Base-by-base conservation (phyloP, 2,888 invertebrate genomes). In the Eustalomyia histrio region DNA sequence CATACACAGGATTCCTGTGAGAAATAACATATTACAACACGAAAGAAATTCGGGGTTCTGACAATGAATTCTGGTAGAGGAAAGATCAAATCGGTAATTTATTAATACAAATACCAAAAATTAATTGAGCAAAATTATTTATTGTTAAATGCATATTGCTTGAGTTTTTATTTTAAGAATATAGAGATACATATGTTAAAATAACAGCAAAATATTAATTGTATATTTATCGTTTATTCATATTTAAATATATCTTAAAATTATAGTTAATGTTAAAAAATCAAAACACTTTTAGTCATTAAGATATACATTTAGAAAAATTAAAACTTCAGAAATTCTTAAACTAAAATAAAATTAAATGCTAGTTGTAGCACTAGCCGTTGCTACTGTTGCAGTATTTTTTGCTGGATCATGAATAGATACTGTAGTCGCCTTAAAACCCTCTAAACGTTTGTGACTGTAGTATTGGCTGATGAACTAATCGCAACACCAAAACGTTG, bases 401-500 rank as follows among this genome's bases (percentile, higher is more conserved):
- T 63, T 10, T 9, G 64, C 74, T 14, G 80, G 55, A 33, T 76
- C 76, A 6, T 4, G 84, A 89, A 14, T 89, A 84, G 78, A 88
- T 87, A 63, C 65, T 10, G 79, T 80, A 7, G 84, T 33, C 8
- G 58, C 75, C 39, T 69, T 74, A 64, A 91, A 91, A 12, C 91
- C 86, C 71, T 91, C 91, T 21, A 91, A 84, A 14, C 91, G 88
- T 53, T 87, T 86, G 0, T 87, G 87, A 2, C 79, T 91, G 95
- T 95, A 61, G 86, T 94, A 92, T 55, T 93, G 94, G n/a, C 53
- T 14, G n/a, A 35, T 24, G 35, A 14, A 16, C 72, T 52, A 10
- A 16, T 29, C 17, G 79, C 68, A 16, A 65, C 84, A 0, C 95
- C 95, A 91, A 97, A 97, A 85, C 96, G 93, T 75, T 94, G 95